These are phyloP conservation scores for Cettia cetti DNA, from an alignment of 2,113 vertebrate genomes.

Conservation along the genomic window DNA sequence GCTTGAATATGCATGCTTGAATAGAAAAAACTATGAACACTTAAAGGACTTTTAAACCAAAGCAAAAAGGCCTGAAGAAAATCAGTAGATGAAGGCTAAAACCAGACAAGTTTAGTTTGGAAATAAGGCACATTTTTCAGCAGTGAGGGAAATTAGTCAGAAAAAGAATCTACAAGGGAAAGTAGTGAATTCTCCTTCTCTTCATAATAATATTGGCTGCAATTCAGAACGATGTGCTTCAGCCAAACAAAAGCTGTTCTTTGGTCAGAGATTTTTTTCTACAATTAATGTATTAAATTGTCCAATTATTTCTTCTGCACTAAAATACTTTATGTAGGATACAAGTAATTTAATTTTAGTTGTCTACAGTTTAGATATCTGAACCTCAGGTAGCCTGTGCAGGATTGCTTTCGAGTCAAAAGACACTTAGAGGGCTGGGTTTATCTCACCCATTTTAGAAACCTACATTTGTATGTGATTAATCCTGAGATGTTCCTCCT, in stretches of 20 bases:
- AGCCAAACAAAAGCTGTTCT: background rate
- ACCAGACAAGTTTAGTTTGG: slow-evolving; percentile 33
- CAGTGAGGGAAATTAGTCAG: slow-evolving; percentile 5
- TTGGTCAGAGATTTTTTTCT: background rate
- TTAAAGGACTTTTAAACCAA: background rate
- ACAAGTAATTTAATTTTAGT: background rate
- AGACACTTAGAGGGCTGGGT: background rate
- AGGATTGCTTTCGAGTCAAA: background rate
- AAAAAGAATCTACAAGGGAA: slow-evolving; percentile 8
- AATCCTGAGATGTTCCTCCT: background rate
- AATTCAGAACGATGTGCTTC: background rate
- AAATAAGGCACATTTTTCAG: slow-evolving; percentile 32
- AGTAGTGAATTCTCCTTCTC: slow-evolving; percentile 11
- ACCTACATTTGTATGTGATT: background rate
- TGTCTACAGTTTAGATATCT: background rate
- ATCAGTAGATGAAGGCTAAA: background rate
- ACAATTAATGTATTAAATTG: background rate
- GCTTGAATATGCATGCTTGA: background rate
- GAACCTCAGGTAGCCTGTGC: background rate
- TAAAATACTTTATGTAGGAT: background rate
- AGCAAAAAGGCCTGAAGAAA: background rate
- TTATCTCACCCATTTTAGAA: background rate
- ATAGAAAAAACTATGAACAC: background rate
- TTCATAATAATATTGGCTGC: background rate
- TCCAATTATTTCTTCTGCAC: background rate